Base-by-base conservation (phyloP, 2,888 invertebrate species). In the Thereva unica region DNA sequence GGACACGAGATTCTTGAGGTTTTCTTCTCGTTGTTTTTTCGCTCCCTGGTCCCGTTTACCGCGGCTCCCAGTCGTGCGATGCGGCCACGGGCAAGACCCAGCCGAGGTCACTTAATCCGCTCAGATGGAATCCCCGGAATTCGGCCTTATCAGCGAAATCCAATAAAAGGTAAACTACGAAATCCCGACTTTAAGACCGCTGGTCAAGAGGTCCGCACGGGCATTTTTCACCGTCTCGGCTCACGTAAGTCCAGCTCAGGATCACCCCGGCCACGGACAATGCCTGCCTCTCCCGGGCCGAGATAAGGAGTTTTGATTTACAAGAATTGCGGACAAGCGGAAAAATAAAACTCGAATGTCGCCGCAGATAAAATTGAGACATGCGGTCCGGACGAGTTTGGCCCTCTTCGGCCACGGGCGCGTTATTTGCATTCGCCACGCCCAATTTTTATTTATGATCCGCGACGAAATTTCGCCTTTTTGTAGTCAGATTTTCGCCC, bases 71-170 rank as follows among this genome's bases (percentile, higher is more conserved):
- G 59, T 59, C 38, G 47, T 59, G 47, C 59, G 45, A 47, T 59
- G 47, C 47, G 38, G 6, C 59, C 49, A 10, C 6, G 54, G 23
- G 23, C 23, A 23, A 54, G 12, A 47, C 38, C 38, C 23, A n/a
- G 53, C 53, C 47, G 50, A 37, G 44, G 54, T 9, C 59, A 40
- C 41, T 12, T 68, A 68, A 68, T 68, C 64, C 53, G 12, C 47
- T 44, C 57, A 9, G 47, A 7, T 65, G 53, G 65, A 68, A 65
- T 68, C 64, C 61, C 52, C 57, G 54, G 68, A 68, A 68, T 68
- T 65, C 38, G 37, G 6, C 59, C 40, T 68, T 68, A 68, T 68
- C 65, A 47, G 41, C 45, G 47, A 12, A 45, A 42, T 49, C 61
- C 50, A 38, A 54, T 35, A 63, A 61, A 50, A 66, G 56, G 49